Evolutionary conservation across 2,113 vertebrate genomes (phyloP).

Genomic region (Probosciger aterrimus): DNA sequence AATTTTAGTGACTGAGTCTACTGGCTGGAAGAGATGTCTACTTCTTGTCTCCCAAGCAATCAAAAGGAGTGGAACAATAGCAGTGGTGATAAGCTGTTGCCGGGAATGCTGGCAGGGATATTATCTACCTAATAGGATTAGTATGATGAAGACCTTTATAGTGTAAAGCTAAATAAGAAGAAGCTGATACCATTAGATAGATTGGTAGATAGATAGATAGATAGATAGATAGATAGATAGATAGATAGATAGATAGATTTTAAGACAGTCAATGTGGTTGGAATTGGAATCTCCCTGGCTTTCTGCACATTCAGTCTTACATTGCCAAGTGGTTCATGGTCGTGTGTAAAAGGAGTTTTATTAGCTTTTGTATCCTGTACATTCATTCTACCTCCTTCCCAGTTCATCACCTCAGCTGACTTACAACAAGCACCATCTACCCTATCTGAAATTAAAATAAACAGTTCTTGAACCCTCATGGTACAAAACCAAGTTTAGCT

Average conservation of each 20-base stretch:
- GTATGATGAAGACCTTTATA: background rate
- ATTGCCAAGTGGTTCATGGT: background rate
- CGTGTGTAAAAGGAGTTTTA: background rate
- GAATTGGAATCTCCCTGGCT: background rate
- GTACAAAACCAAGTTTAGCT: background rate
- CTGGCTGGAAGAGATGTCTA: background rate
- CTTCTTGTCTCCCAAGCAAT: background rate
- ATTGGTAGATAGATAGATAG: background rate
- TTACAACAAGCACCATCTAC: background rate
- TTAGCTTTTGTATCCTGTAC: background rate
- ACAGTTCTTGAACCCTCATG: background rate
- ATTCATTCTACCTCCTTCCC: background rate
- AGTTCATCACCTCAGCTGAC: background rate
- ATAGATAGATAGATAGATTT: background rate
- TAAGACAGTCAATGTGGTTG: background rate
- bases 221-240: background rate
- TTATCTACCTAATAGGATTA: background rate
- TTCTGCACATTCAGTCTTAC: background rate
- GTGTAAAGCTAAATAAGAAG: background rate
- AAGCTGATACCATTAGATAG: background rate
- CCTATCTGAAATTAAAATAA: background rate
- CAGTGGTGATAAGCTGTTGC: background rate
- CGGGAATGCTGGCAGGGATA: background rate
- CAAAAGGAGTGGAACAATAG: background rate
- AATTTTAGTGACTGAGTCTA: background rate